These are phyloP conservation scores for Alligator mississippiensis DNA, from an alignment of 2,113 vertebrate genomes.

Conservation along the genomic window DNA sequence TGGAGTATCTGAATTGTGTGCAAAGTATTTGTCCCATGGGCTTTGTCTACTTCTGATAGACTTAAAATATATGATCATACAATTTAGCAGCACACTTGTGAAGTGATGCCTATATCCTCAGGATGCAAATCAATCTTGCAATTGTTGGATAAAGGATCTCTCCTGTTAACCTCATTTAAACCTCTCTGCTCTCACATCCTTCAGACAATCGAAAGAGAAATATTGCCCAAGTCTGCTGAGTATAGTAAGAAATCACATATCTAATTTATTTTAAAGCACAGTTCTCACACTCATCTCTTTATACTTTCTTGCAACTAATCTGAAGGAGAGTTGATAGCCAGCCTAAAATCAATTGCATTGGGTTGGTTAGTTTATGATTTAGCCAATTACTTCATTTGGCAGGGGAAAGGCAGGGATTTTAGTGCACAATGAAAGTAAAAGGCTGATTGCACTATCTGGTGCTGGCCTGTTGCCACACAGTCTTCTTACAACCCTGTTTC, in stretches of 20 bases:
- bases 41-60: conserved; percentile 48
- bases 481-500: not conserved
- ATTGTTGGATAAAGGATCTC: conserved; percentile 30
- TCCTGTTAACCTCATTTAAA: conserved; percentile 6
- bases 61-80: not conserved
- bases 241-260: not conserved
- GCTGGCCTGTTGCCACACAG: not conserved
- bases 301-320: conserved; percentile 27
- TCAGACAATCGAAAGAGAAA: conserved; percentile 16
- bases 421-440: not conserved
- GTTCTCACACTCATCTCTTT: conserved; percentile 12
- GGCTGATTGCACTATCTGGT: not conserved
- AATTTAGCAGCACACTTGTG: conserved; percentile 8
- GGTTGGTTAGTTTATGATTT: conserved; percentile 26
- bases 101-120: not conserved
- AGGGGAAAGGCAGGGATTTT: conserved; percentile 15
- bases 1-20: conserved; percentile 49
- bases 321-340: conserved; percentile 33
- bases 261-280: not conserved
- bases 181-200: conserved; percentile 44
- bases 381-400: not conserved
- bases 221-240: conserved; percentile 11
- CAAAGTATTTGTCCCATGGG: conserved; percentile 34
- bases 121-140: conserved; percentile 36
- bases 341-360: conserved; percentile 22